Base-by-base conservation (phyloP, 2,113 vertebrate genomes). In the Gracilinanus agilis region DNA sequence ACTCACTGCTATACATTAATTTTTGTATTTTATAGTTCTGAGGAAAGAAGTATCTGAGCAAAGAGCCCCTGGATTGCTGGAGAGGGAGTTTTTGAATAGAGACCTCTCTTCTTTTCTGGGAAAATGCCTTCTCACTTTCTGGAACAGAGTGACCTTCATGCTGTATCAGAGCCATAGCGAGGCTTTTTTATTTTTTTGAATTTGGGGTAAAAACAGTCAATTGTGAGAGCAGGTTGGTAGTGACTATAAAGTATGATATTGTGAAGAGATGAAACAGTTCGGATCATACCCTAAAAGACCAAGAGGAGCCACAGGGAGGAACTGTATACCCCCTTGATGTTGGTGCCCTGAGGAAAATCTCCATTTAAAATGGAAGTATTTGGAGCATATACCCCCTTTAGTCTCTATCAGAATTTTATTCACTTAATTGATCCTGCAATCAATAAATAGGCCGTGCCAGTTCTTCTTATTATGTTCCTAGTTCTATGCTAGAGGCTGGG, bases 11-110 rank as follows among this genome's bases (percentile, higher is more conserved):
- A 34, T 83, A 19, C 16, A 19, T 53, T 10, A 92, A 55, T 94
- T 93, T 91, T 92, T 96, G 90, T 92, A 19, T 21, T 89, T 58
- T 95, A 44, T 83, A 93, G 92, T 91, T 75, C 88, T 92, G 95
- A 94, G 90, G 40, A 91, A 95, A 27, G 75, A 83, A 40, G 67
- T 83, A 83, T 83, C n/a, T 27, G 56, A 58, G 56, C 56, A 58
- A 58, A 25, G 9, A 25, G 25, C 56, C 56, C 11, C 25, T 58
- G 24, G 9, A 29, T 58, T 58, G 56, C 56, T 58, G 27, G 25
- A 58, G 56, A 58, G 56, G 56, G 56, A 27, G 56, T 58, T 83
- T 55, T 83, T 83, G 34, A 40, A 40, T 9, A 83, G 67, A 83
- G 67, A 40, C 6, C 29, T 44, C 6, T 54, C 94, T 88, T 83